Base-by-base conservation (phyloP, 2,797 vertebrate genomes). In the Nyctalus aviator region DNA sequence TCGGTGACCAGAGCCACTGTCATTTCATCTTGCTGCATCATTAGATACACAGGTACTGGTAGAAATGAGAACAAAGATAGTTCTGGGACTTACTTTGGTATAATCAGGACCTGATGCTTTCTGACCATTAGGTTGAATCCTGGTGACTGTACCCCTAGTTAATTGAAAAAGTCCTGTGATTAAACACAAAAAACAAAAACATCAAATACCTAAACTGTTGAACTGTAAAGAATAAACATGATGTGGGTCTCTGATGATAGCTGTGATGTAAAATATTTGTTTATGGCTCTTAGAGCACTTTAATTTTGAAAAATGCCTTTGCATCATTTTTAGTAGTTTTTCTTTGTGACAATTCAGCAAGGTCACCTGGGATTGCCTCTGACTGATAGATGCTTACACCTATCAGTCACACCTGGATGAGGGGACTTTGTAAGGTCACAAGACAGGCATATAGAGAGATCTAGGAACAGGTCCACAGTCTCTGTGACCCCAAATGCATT, bases 401-500 rank as follows among this genome's bases (percentile, higher is more conserved):
- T 68, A 62, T 30, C 27, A 62, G 59, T 62, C 59, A 32, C 17
- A 46, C 8, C 8, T 68, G 23, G 25, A 27, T 11, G 12, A 48
- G 17, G n/a, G 41, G 30, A 59, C 46, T 23, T 75, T 50, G 30
- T 13, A 78, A 83, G 13, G 41, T 59, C 68, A 21, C 4, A 5
- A 4, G 10, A 8, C 17, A 75, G 72, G 17, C 13, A 9, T 0
- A 6, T 0, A 5, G 72, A 11, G 27, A 79, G 32, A 23, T 30
- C 5, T 32, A 46, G n/a, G 25, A 5, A 32, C 23, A 13, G 68
- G 41, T 41, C 2, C 32, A 3, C 0, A 1, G 50, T 57, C n/a
- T 8, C 57, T 21, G 8, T 0, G 41, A 32, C 3, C 46, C 27
- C 17, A 9, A 10, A 18, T 6, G 3, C 4, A 13, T 1, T 1